Conservation (phyloP, 2,113 vertebrate species). For the Gila orcuttii region DNA sequence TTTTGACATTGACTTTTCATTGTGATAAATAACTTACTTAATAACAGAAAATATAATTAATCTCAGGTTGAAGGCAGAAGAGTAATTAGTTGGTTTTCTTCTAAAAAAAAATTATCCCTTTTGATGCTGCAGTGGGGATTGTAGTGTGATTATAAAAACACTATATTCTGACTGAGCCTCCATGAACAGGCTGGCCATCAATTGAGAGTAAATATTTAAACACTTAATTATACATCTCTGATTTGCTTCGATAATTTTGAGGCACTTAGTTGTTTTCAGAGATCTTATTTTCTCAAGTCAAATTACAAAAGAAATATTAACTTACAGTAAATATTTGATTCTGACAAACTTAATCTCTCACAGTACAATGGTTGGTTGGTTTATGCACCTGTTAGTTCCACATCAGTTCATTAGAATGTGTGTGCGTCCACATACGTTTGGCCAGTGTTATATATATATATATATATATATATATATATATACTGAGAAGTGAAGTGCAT, state of each 20-base stretch:
- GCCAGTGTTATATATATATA: no score
- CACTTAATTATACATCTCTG: not conserved
- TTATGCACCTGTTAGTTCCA: no score
- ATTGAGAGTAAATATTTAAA: slow-evolving; percentile 7
- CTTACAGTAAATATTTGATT: slow-evolving; percentile 7
- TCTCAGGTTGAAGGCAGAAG: slow-evolving; percentile 13
- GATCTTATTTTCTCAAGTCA: not conserved
- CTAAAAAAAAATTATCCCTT: not conserved
- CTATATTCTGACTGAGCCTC: not conserved
- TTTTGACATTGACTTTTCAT: slow-evolving; percentile 1
- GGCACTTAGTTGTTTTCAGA: not conserved
- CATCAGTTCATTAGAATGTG: no score
- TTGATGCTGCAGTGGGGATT: not conserved
- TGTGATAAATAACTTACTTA: not conserved
- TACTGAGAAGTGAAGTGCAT: no score
- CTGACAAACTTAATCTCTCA: not conserved
- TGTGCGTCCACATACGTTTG: no score
- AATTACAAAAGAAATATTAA: not conserved
- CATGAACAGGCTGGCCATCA: not conserved
- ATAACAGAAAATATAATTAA: slow-evolving; percentile 11
- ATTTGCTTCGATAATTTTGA: not conserved
- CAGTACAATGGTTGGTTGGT: not conserved
- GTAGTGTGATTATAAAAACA: not conserved
- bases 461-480: no score
- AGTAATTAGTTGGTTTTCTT: slow-evolving; percentile 11